Evolutionary conservation across 2,888 invertebrate species (phyloP).

Genomic region (Euplexia lucipara): DNA sequence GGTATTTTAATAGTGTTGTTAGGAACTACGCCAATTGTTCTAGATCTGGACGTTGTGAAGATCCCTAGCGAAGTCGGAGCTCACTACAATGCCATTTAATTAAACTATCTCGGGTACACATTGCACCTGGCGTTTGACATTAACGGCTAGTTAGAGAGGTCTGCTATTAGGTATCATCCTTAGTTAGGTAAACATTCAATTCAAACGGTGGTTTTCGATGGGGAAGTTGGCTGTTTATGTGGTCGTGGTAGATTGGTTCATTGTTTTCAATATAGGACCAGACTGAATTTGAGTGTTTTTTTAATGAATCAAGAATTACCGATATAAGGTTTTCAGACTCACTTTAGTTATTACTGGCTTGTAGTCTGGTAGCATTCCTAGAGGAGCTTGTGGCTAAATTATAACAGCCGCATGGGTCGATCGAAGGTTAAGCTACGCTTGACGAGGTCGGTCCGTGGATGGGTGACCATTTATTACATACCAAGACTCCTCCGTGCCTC

Average conservation of each 20-base stretch:
- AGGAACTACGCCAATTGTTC: constrained; percentile 8
- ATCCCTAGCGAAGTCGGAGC: constrained; percentile 6
- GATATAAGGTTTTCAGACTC: too few species aligned
- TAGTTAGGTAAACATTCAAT: constrained; percentile 23
- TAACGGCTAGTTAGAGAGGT: constrained; percentile 48
- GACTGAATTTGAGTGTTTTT: background rate
- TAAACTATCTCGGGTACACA: constrained; percentile 54
- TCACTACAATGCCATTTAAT: constrained; percentile 54
- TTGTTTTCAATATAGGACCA: background rate
- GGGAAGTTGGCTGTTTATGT: constrained; percentile 15
- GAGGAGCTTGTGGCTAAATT: too few species aligned
- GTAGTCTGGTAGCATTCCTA: too few species aligned
- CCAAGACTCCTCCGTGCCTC: too few species aligned
- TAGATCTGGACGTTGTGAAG: constrained; percentile 8
- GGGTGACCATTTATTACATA: too few species aligned
- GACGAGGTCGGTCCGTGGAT: too few species aligned
- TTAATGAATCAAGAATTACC: too few species aligned
- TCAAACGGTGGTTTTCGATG: constrained; percentile 22
- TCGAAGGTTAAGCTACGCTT: too few species aligned
- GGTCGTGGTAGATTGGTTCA: background rate
- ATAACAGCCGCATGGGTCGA: too few species aligned
- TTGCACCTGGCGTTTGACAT: constrained; percentile 56
- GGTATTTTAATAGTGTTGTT: constrained; percentile 6
- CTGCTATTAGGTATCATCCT: constrained; percentile 17
- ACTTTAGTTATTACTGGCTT: too few species aligned